A percentile compares a stretch with the other conserved stretches of the same genome.
Evolutionary conservation across 2,113 vertebrate genomes (phyloP).

Genomic region (Steatornis caripensis): DNA sequence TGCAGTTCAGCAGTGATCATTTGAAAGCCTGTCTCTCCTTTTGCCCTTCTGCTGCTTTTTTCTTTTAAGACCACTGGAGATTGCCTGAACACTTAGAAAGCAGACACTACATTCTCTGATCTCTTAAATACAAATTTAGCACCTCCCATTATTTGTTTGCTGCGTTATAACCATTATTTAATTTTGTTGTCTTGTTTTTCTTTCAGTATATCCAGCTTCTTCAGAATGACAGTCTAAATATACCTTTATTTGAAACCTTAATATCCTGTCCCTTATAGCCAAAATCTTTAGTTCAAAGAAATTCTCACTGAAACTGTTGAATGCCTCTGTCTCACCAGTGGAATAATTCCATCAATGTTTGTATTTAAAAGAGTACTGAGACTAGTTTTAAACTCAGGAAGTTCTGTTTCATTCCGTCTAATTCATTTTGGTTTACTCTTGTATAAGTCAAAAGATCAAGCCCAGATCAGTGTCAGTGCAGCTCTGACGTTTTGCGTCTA

Average conservation of each 20-base stretch:
- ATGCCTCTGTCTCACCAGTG: background rate
- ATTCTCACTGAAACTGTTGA: background rate
- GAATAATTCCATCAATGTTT: background rate
- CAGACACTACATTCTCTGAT: background rate
- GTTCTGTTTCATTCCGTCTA: background rate
- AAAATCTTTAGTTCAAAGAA: background rate
- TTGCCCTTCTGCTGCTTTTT: background rate
- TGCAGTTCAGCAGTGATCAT: slow-evolving; percentile 4
- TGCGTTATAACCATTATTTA: background rate
- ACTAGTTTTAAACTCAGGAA: background rate
- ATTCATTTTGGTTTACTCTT: background rate
- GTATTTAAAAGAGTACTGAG: background rate
- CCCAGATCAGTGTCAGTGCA: background rate
- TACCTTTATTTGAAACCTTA: background rate
- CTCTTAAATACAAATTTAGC: background rate
- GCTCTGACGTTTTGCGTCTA: background rate
- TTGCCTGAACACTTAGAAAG: background rate
- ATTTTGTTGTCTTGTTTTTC: slow-evolving; percentile 30
- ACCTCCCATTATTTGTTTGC: background rate
- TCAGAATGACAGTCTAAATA: background rate
- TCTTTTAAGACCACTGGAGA: background rate
- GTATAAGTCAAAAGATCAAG: background rate
- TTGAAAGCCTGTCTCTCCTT: background rate
- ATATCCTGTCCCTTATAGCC: background rate
- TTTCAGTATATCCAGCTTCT: background rate